A percentile compares a stretch with the other conserved stretches of the same genome.
phyloP scores from a whole-genome alignment of 2,888 invertebrate species.

The Lepidochitona cinerea region DNA sequence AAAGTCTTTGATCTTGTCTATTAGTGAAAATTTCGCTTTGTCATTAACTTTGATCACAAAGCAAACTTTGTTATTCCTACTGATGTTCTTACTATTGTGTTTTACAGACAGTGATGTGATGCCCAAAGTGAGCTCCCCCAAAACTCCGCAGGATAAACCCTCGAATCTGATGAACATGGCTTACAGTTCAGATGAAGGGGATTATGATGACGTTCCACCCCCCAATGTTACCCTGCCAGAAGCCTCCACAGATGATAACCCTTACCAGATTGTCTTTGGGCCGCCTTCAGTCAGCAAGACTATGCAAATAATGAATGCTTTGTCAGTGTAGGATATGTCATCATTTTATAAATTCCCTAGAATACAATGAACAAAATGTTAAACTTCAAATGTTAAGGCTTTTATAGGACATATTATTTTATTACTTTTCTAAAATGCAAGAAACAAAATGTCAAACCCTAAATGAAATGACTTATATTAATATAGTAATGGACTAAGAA shows the following conservation, averaged over 20 bases:
- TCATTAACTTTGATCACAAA: background rate
- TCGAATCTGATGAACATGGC: background rate
- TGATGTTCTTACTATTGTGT: background rate
- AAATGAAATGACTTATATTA: too few species aligned
- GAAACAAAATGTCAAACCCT: too few species aligned
- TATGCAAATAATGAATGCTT: conserved; percentile 9
- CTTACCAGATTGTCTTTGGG: conserved; percentile 11
- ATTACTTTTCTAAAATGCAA: too few species aligned
- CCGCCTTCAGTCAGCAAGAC: background rate
- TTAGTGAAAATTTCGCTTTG: background rate
- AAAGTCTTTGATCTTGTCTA: too few species aligned
- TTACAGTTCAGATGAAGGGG: conserved; percentile 41
- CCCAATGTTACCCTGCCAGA: conserved; percentile 38
- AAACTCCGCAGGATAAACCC: background rate
- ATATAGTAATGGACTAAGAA: too few species aligned
- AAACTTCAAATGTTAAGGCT: too few species aligned
- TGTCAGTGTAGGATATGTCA: conserved; percentile 15
- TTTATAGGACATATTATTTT: too few species aligned
- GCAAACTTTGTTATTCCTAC: background rate
- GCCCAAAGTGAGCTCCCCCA: background rate
- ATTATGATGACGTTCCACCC: conserved; percentile 37
- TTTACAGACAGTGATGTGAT: conserved; percentile 6
- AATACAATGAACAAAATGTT: too few species aligned
- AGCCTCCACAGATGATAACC: conserved; percentile 20
- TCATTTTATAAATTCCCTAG: too few species aligned